Conservation (phyloP, 2,797 vertebrate genomes). For the Ceyx erithaca region DNA sequence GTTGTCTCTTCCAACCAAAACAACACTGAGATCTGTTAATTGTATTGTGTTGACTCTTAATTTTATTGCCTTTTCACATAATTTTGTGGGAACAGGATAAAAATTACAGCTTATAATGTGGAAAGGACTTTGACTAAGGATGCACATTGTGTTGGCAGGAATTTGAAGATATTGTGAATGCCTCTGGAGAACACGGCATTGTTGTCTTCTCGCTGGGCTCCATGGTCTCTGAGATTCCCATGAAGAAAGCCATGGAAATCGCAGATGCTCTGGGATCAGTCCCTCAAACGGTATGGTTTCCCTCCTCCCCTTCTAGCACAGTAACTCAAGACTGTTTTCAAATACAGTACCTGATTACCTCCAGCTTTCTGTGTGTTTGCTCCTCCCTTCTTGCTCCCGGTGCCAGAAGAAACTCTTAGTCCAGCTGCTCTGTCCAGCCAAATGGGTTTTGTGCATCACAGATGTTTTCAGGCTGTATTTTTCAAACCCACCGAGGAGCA, state of each 20-base stretch:
- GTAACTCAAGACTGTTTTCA: background rate
- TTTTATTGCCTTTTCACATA: background rate
- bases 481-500: background rate
- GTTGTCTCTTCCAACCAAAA: background rate
- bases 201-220: constrained; percentile 92
- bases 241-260: constrained; percentile 82
- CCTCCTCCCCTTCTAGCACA: background rate
- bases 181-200: constrained; percentile 90
- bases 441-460: background rate
- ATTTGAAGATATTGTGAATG: constrained; percentile 86
- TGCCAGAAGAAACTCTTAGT: background rate
- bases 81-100: accelerated
- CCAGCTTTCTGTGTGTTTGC: background rate
- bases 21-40: background rate
- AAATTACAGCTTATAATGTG: accelerated
- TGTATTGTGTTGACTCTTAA: background rate
- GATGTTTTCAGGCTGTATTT: background rate
- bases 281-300: constrained; percentile 87
- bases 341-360: background rate
- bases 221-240: constrained; percentile 86
- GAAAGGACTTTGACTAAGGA: background rate
- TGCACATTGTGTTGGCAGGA: constrained; percentile 79
- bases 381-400: background rate
- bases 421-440: accelerated
- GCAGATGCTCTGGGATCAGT: constrained; percentile 88